Conservation (phyloP, 2,113 vertebrate genomes). For the Ochotona curzoniae region DNA sequence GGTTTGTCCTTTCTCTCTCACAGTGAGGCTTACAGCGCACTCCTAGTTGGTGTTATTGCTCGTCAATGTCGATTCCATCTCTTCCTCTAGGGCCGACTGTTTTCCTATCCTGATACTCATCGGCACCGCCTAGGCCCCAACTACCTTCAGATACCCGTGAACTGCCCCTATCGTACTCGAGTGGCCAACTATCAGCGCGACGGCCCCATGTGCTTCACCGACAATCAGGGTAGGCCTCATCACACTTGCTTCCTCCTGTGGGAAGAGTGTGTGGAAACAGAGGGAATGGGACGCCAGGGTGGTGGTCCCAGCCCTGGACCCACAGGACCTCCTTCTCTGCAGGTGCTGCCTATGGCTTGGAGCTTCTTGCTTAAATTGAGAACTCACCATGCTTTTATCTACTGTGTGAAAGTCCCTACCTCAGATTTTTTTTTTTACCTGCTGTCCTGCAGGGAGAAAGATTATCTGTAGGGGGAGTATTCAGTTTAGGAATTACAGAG, state of each 20-base stretch:
- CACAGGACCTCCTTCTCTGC: fast-evolving
- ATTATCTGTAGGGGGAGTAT: not conserved
- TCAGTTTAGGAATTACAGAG: not conserved
- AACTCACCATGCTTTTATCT: not conserved
- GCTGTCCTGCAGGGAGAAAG: not conserved
- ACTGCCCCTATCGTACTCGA: constrained; percentile 93
- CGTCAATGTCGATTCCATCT: not conserved
- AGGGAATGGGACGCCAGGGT: not conserved
- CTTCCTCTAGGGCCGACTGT: constrained; percentile 92
- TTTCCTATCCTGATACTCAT: constrained; percentile 96
- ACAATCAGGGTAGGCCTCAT: constrained; percentile 93
- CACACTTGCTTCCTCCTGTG: fast-evolving
- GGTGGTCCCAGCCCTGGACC: too few relatives aligned
- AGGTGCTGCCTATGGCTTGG: fast-evolving
- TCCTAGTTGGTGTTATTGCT: not conserved
- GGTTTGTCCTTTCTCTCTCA: too few relatives aligned
- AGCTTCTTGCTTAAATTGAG: not conserved
- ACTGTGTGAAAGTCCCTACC: not conserved
- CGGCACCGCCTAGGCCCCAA: constrained; percentile 96
- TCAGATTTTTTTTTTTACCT: not conserved
- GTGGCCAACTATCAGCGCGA: constrained; percentile 97
- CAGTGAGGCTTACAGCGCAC: not conserved
- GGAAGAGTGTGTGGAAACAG: not conserved
- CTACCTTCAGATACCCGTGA: constrained; percentile 97
- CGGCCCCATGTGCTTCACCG: constrained; percentile 94